A percentile compares a stretch with the other conserved stretches of the same genome.
These are phyloP conservation scores for Lemur catta DNA, from an alignment of 2,797 vertebrate genomes.

Conservation along the genomic window DNA sequence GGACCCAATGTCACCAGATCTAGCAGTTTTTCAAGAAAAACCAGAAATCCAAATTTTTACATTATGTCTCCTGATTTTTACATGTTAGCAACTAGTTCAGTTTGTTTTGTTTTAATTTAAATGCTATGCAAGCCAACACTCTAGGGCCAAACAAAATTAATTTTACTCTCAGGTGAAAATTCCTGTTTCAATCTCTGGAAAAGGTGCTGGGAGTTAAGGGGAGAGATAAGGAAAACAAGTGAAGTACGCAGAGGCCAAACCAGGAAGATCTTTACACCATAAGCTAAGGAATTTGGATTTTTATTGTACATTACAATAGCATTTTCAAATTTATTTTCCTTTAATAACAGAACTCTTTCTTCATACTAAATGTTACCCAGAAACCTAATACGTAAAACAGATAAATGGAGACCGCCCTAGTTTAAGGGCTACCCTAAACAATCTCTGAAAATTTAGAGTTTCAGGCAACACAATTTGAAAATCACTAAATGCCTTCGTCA, in stretches of 20 bases:
- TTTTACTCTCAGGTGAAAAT: not conserved
- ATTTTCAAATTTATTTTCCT: not conserved
- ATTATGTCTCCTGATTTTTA: not conserved
- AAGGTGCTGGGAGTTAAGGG: not conserved
- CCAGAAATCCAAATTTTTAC: not conserved
- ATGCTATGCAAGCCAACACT: not conserved
- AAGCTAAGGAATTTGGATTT: not conserved
- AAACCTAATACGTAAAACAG: not conserved
- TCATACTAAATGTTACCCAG: not conserved
- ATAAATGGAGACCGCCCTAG: not conserved
- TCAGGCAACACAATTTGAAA: not conserved
- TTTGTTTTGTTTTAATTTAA: not conserved
- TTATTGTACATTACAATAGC: not conserved
- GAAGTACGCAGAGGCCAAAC: not conserved
- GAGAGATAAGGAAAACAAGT: not conserved
- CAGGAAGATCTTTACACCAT: not conserved
- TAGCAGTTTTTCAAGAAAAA: not conserved
- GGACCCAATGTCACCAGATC: not conserved
- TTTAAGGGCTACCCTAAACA: not conserved
- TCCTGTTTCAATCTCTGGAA: not conserved
- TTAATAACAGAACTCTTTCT: not conserved
- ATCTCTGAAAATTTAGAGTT: not conserved
- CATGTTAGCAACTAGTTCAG: not conserved
- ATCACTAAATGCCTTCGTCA: not conserved
- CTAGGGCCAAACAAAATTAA: not conserved